Evolutionary conservation across 2,113 vertebrate genomes (phyloP), one percentile per base, ranked within the genome.

Genomic region (Danionella cerebrum): DNA sequence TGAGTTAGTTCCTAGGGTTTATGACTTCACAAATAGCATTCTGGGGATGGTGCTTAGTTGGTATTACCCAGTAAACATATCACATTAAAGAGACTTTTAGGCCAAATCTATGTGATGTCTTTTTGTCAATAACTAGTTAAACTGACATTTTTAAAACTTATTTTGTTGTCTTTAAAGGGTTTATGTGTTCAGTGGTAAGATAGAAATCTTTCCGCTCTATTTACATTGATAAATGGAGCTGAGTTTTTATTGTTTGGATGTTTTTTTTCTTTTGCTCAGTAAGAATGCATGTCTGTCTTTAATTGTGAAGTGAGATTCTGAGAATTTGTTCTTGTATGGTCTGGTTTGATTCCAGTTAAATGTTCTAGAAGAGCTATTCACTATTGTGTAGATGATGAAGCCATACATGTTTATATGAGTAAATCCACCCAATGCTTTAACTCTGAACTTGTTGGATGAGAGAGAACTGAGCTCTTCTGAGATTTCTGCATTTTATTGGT

Each of bases 251-350:
- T 27, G 14, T 31, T 44, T 21, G 25, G 39, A 7, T 29, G 21
- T 60, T 45, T 31, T 29, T 45, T 6, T 19, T 11, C 11, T 21
- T 41, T 38, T 60, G 39, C 39, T 31, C 3, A 16, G 58, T 60
- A 38, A 60, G 58, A 45, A 27, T 60, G 14, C 19, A 39, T 45
- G 39, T 60, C 39, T 31, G 58, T 60, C 45, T 60, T 10, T 60
- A 60, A 60, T 45, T 45, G 25, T 45, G 58, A 44, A 19, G 25
- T 27, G 39, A 21, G 14, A 44, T 60, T 60, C 25, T 31, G 58
- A 33, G 58, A 60, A 60, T 45, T 21, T 25, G 3, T 25, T 44
- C 57, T 60, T 60, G 42, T 60, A 45, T 31, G 14, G 24, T 10
- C 57, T 59, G 38, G 18, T 60, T 45, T 45, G 21, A 60, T 31